Evolutionary conservation across 2,113 vertebrate genomes (phyloP).

Genomic region (Riparia riparia): DNA sequence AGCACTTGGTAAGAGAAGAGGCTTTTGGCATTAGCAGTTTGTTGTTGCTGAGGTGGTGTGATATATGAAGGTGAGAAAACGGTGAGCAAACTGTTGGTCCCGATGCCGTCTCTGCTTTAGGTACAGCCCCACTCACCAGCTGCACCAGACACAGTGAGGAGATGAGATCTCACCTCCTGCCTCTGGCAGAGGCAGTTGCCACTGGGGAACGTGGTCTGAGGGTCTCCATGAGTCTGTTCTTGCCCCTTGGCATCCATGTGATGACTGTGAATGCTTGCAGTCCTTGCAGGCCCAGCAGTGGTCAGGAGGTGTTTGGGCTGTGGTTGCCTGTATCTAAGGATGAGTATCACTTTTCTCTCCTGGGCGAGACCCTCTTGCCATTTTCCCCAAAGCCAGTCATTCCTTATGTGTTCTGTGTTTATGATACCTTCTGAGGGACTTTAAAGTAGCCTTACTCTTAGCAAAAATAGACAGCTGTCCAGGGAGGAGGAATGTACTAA

Average conservation of each 20-base stretch:
- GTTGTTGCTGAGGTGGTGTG: neutral
- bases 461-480: conserved; percentile 35
- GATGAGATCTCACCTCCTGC: neutral
- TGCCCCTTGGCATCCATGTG: neutral
- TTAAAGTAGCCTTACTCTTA: conserved; percentile 1
- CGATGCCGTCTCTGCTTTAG: fast-evolving
- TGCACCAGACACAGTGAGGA: neutral
- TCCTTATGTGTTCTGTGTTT: neutral
- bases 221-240: neutral
- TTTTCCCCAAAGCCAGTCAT: neutral
- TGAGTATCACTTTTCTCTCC: neutral
- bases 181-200: neutral
- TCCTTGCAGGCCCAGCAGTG: no score
- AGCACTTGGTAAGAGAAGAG: neutral
- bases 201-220: fast-evolving
- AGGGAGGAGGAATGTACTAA: conserved; percentile 56
- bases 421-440: neutral
- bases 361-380: neutral
- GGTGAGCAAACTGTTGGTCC: neutral
- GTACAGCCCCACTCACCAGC: neutral
- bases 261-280: neutral
- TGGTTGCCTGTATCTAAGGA: fast-evolving
- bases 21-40: neutral
- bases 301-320: fast-evolving
- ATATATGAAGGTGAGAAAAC: neutral